Evolutionary conservation across 2,113 vertebrate species (phyloP).

Genomic region (Cyphomyrus discorhynchus): DNA sequence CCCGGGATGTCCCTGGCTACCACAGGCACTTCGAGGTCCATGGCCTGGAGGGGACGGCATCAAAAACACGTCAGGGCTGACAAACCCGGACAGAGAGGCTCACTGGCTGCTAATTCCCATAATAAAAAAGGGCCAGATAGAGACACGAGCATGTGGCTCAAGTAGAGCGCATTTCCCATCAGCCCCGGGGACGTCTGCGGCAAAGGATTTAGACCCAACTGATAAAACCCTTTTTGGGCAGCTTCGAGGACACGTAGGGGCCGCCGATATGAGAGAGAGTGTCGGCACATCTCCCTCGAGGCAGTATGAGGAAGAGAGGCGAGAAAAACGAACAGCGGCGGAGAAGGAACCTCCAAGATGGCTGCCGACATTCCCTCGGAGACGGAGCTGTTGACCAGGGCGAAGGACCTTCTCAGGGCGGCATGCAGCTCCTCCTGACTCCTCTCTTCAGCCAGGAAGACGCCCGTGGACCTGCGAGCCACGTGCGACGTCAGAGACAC

Average conservation of each 20-base stretch:
- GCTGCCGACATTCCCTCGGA: slow-evolving; percentile 95
- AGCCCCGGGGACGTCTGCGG: background rate
- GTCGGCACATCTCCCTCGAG: background rate
- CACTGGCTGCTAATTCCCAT: background rate
- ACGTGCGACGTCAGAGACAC: background rate
- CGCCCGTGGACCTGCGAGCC: slow-evolving; percentile 63
- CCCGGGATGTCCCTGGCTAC: slow-evolving; percentile 82
- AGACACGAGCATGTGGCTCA: background rate
- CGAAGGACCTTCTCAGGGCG: slow-evolving; percentile 63
- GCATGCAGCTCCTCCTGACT: slow-evolving; percentile 77
- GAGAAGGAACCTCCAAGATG: slow-evolving; percentile 75
- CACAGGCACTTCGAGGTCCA: slow-evolving; percentile 78
- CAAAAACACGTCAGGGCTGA: background rate
- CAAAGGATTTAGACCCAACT: background rate
- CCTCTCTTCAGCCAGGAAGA: slow-evolving; percentile 70
- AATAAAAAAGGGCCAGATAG: background rate
- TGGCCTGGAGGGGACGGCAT: slow-evolving; percentile 64
- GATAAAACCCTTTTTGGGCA: background rate
- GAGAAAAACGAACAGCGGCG: background rate
- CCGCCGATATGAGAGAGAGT: background rate
- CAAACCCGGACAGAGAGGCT: background rate
- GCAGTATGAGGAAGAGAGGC: background rate
- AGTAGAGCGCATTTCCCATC: background rate
- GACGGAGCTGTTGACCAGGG: slow-evolving; percentile 82
- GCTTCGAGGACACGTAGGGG: background rate